Evolutionary conservation across 2,888 invertebrate species (phyloP), one percentile per base, ranked within the genome.

Genomic region (Nomada hirtipes): DNA sequence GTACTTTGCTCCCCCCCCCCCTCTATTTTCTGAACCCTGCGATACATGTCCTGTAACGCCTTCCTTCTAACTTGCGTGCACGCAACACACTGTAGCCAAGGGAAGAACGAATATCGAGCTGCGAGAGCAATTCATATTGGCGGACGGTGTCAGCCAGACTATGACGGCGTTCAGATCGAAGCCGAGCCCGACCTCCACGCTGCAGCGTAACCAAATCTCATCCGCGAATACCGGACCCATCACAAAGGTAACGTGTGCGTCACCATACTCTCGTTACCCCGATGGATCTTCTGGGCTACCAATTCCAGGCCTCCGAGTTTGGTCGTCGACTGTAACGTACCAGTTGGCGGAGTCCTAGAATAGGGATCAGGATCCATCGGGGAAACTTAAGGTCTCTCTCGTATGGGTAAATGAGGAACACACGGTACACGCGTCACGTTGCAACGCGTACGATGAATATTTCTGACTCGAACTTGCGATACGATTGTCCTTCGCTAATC

Each of bases 41-140:
- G 88, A 90, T 82, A 82, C 60, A 67, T 77, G 75, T 89, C 83
- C 88, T 65, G 77, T 84, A 88, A 88, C 83, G 83, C 83, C 86
- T 83, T 79, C 84, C 90, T 91, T 90, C 89, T 91, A 91, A 93
- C 90, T 80, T 92, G 91, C 92, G 91, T 93, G 91, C 92, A 92
- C 92, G 92, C 92, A 91, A 91, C 95, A 95, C 94, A 95, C 79
- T 95, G 95, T 95, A 99, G 99, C 99, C 96, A 99, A 99, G 96
- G 99, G 99, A 96, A 98, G 99, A 95, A 99, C 99, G 95, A 99
- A 99, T 96, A 98, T 99, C 95, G 99, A 99, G 96, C 97, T 99
- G 94, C 97, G 99, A 94, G 99, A 99, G 95, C 98, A 99, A 96
- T 99, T 99, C 96, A 98, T 99, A 94, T 96, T 99, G 96, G 99